Evolutionary conservation across 2,797 vertebrate species (phyloP).

Genomic region (Champsocephalus esox): DNA sequence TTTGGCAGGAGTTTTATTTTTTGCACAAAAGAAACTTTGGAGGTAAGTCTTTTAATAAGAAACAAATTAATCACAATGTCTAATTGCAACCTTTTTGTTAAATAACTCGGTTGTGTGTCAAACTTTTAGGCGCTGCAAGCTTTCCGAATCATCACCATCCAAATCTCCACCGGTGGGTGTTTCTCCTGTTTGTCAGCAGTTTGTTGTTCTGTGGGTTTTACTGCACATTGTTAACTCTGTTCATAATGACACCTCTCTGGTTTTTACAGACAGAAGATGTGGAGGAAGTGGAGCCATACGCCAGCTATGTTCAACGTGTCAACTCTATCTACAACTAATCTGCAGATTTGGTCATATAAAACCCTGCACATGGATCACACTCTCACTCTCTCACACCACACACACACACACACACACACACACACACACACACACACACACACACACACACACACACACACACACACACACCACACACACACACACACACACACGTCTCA

Average conservation of each 20-base stretch:
- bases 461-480: background rate
- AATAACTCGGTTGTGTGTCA: slow-evolving; percentile 12
- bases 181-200: background rate
- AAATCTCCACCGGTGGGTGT: slow-evolving; percentile 71
- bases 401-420: background rate
- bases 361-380: slow-evolving; percentile 23
- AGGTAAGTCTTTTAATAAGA: slow-evolving; percentile 53
- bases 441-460: background rate
- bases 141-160: slow-evolving; percentile 8
- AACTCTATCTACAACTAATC: slow-evolving; percentile 87
- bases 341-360: slow-evolving; percentile 65
- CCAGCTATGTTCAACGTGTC: slow-evolving; percentile 84
- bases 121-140: slow-evolving; percentile 43
- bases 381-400: background rate
- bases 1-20: slow-evolving; percentile 33
- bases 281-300: slow-evolving; percentile 85
- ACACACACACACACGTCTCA: background rate
- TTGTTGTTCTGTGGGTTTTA: background rate
- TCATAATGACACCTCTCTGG: background rate
- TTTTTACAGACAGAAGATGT: slow-evolving; percentile 68
- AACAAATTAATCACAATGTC: background rate
- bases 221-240: background rate
- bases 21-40: slow-evolving; percentile 42
- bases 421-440: background rate
- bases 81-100: background rate